These are phyloP conservation scores for Arenicola marina DNA, from an alignment of 2,888 invertebrate species.

Conservation along the genomic window DNA sequence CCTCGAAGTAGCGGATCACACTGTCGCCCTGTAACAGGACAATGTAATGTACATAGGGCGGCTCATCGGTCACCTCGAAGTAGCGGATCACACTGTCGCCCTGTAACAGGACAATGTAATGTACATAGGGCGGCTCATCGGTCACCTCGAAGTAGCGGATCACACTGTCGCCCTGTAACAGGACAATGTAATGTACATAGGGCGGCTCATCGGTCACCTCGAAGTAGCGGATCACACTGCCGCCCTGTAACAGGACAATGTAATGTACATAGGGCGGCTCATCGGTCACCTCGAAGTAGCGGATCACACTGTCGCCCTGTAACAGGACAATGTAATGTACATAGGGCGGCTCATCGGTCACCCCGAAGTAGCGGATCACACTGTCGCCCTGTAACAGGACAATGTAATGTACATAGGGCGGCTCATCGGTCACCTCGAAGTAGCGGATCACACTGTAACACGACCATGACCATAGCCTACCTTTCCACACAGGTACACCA, in stretches of 20 bases:
- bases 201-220: constrained; percentile 90
- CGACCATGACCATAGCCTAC: constrained; percentile 65
- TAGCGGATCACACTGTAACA: constrained; percentile 94
- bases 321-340: constrained; percentile 75
- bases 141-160: constrained; percentile 94
- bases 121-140: constrained; percentile 85
- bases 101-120: constrained; percentile 72
- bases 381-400: constrained; percentile 78
- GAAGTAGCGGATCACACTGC: constrained; percentile 92
- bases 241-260: constrained; percentile 73
- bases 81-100: constrained; percentile 95
- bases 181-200: constrained; percentile 81
- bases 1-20: constrained; percentile 92
- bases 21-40: constrained; percentile 78
- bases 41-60: constrained; percentile 90
- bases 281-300: constrained; percentile 92
- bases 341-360: constrained; percentile 87
- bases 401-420: constrained; percentile 90
- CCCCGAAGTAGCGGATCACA: constrained; percentile 92
- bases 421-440: constrained; percentile 89
- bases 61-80: constrained; percentile 89
- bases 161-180: constrained; percentile 83
- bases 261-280: constrained; percentile 90
- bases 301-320: constrained; percentile 90
- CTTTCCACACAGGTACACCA: constrained; percentile 77